These are phyloP conservation scores for Brachypterus glaber DNA, from an alignment of 2,888 invertebrate genomes.

Conservation along the genomic window DNA sequence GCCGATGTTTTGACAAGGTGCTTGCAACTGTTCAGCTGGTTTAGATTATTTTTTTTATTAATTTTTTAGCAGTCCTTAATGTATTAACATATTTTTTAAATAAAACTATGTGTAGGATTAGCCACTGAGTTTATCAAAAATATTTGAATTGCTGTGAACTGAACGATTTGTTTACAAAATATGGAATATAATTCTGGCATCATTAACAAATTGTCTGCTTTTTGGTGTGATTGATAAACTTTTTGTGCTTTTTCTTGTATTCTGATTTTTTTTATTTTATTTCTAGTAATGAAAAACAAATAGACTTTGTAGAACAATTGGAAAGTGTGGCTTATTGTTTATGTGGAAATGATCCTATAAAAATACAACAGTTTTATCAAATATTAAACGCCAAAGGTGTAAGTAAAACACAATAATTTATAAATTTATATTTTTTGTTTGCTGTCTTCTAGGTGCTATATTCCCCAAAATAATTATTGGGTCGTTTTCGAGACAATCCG, in stretches of 20 bases:
- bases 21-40: no score
- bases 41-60: no score
- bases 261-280: conserved; percentile 6
- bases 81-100: no score
- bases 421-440: background rate
- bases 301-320: conserved; percentile 76
- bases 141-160: no score
- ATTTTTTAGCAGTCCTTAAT: no score
- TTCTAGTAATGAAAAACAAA: conserved; percentile 70
- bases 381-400: conserved; percentile 78
- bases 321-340: conserved; percentile 80
- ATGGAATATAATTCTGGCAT: no score
- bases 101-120: no score
- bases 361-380: conserved; percentile 60
- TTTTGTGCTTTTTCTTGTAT: no score
- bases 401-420: conserved; percentile 37
- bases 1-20: no score
- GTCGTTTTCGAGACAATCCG: background rate
- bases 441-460: background rate
- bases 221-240: conserved; percentile 6
- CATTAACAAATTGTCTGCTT: conserved; percentile 11
- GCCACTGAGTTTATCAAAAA: no score
- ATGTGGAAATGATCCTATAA: conserved; percentile 68
- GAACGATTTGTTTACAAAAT: no score
- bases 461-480: background rate